phyloP scores from a whole-genome alignment of 2,113 vertebrate genomes.

The Zapornia atra region DNA sequence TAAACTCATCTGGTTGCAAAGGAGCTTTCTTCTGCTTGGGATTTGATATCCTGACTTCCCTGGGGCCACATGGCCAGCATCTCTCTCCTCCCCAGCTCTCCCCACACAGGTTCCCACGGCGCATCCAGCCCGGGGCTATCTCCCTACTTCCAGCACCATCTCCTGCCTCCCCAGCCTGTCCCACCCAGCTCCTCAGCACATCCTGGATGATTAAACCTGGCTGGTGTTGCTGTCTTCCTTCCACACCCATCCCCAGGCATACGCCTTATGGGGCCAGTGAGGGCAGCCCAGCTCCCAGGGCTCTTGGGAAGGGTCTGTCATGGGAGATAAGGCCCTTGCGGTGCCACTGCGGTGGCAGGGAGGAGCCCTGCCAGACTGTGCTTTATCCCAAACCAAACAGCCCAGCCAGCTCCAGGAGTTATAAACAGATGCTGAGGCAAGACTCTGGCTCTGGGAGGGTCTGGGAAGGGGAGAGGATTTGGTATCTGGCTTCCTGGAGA shows the following conservation, averaged over 20 bases:
- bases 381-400: conserved; percentile 74
- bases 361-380: conserved; percentile 18
- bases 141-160: not conserved
- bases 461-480: conserved; percentile 47
- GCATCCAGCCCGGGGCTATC: not conserved
- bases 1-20: not conserved
- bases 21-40: not conserved
- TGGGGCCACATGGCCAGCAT: not conserved
- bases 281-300: conserved; percentile 21
- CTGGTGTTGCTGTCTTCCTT: conserved; percentile 40
- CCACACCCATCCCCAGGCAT: conserved; percentile 35
- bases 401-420: conserved; percentile 27
- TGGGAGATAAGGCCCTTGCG: conserved; percentile 29
- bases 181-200: conserved; percentile 5
- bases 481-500: conserved; percentile 61
- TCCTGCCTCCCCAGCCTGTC: not conserved
- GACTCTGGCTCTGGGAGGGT: conserved; percentile 35
- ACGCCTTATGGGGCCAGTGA: not conserved
- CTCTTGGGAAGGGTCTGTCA: conserved; percentile 28
- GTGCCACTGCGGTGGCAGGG: conserved; percentile 56
- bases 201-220: conserved; percentile 58
- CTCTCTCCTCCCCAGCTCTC: not conserved
- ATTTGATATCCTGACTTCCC: not conserved
- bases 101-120: not conserved
- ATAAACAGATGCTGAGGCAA: conserved; percentile 68